Conservation (phyloP, 2,888 invertebrate genomes). For the Synanthedon formicaeformis region DNA sequence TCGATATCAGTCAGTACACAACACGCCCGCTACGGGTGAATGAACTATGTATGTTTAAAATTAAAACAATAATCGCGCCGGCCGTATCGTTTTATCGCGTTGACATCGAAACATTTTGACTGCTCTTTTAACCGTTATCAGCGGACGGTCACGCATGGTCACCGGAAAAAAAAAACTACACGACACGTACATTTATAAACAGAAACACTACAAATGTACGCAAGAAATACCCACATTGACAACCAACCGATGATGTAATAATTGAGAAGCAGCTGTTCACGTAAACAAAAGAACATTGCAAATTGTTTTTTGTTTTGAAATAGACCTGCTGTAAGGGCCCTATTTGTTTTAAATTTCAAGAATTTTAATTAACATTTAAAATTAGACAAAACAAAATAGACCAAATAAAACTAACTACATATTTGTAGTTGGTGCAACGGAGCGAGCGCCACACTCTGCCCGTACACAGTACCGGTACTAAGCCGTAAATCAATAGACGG, state of each 20-base stretch:
- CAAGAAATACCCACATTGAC: neutral
- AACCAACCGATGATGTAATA: neutral
- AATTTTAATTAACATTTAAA: too few relatives aligned
- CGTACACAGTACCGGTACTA: too few relatives aligned
- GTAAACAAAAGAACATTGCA: neutral
- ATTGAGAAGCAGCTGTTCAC: neutral
- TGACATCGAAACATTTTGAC: conserved; percentile 17
- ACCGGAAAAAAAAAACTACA: neutral
- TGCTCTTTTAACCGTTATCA: conserved; percentile 17
- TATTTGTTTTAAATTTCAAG: too few relatives aligned
- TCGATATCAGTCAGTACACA: neutral
- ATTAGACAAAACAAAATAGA: too few relatives aligned
- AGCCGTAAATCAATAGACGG: too few relatives aligned
- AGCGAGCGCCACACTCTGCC: too few relatives aligned
- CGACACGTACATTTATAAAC: neutral
- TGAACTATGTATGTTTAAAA: neutral
- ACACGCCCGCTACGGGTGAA: neutral
- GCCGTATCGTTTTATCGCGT: conserved; percentile 17
- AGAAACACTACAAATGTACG: neutral
- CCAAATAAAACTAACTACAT: too few relatives aligned
- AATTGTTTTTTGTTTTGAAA: too few relatives aligned
- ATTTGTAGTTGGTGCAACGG: too few relatives aligned
- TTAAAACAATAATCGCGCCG: neutral
- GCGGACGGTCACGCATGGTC: conserved; percentile 14
- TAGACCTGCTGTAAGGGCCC: too few relatives aligned